phyloP scores from a whole-genome alignment of 2,113 vertebrate species.

The Paramormyrops kingsleyae region DNA sequence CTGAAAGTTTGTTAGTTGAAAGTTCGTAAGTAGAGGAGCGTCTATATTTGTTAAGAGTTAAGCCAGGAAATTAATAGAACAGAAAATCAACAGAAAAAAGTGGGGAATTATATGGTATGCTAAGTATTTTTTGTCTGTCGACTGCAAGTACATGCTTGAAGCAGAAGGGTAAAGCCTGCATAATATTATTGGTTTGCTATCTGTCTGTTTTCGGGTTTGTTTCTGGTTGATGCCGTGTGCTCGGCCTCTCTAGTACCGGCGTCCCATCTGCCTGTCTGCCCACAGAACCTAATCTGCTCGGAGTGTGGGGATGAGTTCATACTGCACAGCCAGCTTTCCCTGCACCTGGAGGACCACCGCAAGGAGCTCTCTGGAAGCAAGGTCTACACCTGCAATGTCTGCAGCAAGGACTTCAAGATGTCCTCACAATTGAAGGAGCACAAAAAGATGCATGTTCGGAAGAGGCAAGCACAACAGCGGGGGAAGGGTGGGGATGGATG shows the following conservation, averaged over 20 bases:
- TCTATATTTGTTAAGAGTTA: neutral
- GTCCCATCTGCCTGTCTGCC: neutral
- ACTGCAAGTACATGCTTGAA: neutral
- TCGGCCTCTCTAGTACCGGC: neutral
- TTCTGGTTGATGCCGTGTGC: neutral
- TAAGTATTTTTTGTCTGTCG: neutral
- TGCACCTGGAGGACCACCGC: conserved; percentile 89
- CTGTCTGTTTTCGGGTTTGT: neutral
- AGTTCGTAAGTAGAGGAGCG: no score
- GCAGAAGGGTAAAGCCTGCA: neutral
- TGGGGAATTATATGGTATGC: neutral
- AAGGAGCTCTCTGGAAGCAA: conserved; percentile 78
- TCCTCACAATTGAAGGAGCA: conserved; percentile 81
- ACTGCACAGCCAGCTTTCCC: conserved; percentile 86
- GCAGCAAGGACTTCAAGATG: conserved; percentile 77
- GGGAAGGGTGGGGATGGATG: neutral
- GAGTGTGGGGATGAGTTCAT: conserved; percentile 97
- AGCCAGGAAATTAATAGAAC: neutral
- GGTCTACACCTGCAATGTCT: conserved; percentile 76
- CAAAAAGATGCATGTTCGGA: conserved; percentile 81
- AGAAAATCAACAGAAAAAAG: neutral
- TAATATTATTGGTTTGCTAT: neutral
- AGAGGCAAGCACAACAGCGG: conserved; percentile 61
- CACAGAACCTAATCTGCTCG: conserved; percentile 86
- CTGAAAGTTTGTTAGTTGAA: no score